phyloP scores from a whole-genome alignment of 92 coral and sea anemone genomes.

The Pocillopora meandrina region DNA sequence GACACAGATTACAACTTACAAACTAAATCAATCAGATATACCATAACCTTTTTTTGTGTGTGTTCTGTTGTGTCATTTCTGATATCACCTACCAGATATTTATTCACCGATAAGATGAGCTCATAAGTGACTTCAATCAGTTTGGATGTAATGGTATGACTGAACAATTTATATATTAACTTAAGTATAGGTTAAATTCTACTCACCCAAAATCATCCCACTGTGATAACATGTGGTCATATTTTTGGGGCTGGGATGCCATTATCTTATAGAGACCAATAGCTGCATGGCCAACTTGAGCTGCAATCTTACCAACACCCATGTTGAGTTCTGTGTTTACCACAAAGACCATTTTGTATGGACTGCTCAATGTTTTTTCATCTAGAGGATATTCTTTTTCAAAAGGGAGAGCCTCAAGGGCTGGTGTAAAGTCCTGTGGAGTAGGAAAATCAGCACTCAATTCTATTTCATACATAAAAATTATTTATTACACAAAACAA shows the following conservation, averaged over 20 bases:
- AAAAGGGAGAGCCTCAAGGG: slow-evolving; percentile 46
- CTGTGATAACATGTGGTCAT: slow-evolving; percentile 55
- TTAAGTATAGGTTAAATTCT: background rate
- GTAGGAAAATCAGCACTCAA: background rate
- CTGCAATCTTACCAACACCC: slow-evolving; percentile 92
- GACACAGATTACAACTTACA: too few species aligned
- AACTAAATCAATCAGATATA: too few species aligned
- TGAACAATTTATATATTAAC: background rate
- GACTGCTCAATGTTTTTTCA: slow-evolving; percentile 38
- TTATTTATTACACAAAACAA: background rate
- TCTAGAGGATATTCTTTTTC: slow-evolving; percentile 27
- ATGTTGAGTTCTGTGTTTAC: slow-evolving; percentile 80
- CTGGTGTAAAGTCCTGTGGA: slow-evolving; percentile 21
- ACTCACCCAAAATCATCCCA: slow-evolving; percentile 91
- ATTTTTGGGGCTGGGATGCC: slow-evolving; percentile 46
- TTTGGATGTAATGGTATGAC: too few species aligned
- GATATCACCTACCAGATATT: too few species aligned
- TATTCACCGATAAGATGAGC: too few species aligned
- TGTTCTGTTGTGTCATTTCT: too few species aligned
- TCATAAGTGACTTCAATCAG: too few species aligned
- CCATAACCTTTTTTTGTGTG: too few species aligned
- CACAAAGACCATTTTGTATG: slow-evolving; percentile 90
- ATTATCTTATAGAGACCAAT: slow-evolving; percentile 74
- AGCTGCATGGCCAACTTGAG: slow-evolving; percentile 92
- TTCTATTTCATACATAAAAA: background rate